phyloP scores from a whole-genome alignment of 2,888 invertebrate genomes.

The Harpalus rubripes region DNA sequence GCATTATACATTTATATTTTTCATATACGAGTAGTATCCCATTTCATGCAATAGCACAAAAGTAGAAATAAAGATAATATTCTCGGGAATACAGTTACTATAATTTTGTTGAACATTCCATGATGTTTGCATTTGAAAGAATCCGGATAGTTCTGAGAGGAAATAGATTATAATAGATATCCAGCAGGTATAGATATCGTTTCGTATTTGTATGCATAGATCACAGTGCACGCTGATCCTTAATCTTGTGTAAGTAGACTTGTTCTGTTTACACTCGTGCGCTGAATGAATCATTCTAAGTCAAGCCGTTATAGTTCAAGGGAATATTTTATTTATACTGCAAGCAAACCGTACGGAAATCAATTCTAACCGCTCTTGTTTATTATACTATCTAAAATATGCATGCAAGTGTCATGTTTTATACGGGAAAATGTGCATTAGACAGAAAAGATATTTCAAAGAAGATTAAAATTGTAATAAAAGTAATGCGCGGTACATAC shows the following conservation, averaged over 20 bases:
- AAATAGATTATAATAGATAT: conserved; percentile 55
- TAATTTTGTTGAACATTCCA: neutral
- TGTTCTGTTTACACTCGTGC: conserved; percentile 58
- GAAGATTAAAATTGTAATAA: neutral
- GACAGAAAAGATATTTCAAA: conserved; percentile 6
- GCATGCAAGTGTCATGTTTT: conserved; percentile 7
- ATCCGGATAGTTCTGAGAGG: neutral
- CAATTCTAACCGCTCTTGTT: conserved; percentile 20
- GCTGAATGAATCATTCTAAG: conserved; percentile 57
- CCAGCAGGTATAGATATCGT: conserved; percentile 38
- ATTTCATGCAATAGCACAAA: no score
- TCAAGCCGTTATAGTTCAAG: conserved; percentile 53
- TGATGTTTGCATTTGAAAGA: neutral
- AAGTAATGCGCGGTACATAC: no score
- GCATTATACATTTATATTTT: no score
- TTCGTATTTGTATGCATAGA: conserved; percentile 47
- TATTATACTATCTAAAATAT: conserved; percentile 19
- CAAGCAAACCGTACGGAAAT: conserved; percentile 21
- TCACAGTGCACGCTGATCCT: conserved; percentile 60
- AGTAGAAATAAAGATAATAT: no score
- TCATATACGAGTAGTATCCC: no score
- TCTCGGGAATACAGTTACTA: neutral
- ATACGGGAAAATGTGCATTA: neutral
- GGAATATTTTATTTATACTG: conserved; percentile 42
- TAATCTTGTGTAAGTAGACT: conserved; percentile 62